Evolutionary conservation across 2,113 vertebrate genomes (phyloP), one percentile per base, ranked within the genome.

Genomic region (Bufo bufo): DNA sequence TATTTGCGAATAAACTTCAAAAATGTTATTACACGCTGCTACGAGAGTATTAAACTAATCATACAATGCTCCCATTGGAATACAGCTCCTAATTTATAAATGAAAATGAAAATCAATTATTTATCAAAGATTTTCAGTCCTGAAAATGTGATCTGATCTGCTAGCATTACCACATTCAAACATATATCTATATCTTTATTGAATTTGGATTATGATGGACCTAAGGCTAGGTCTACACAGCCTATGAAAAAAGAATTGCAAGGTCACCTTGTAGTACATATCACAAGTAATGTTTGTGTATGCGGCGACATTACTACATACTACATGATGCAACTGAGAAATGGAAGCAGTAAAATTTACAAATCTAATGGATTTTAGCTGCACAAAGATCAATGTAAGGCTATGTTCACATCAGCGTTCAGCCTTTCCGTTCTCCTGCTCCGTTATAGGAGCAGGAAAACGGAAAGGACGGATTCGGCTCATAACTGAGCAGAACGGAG

Each of bases 41-140:
- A 11, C 9, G 17, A 77, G 16, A 50, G 47, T 45, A 77, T 77
- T 52, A 77, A 17, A 20, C 47, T 52, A 52, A 77, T 77, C 2
- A 77, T 77, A 11, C 47, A 20, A 52, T 77, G 10, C 49, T 52
- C 74, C 47, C 74, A 77, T 52, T 52, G 49, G 43, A 74, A 20
- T 6, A 50, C 0, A 3, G 47, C 19, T 52, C 74, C 49, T 50
- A 50, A 50, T 77, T 52, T 52, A 77, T 77, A 77, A 77, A 77
- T 77, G 74, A 49, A 77, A 77, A 77, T 77, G 43, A 77, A 77
- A 77, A 77, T 77, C 52, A 77, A 77, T 77, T 77, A 77, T 77
- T 77, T 74, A 74, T 45, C 74, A 77, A 77, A 77, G 19, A 20
- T 50, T 77, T 77, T 77, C 74, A 74, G 71, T 47, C 14, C 47